phyloP scores from a whole-genome alignment of 2,113 vertebrate genomes.

The Perccottus glenii region DNA sequence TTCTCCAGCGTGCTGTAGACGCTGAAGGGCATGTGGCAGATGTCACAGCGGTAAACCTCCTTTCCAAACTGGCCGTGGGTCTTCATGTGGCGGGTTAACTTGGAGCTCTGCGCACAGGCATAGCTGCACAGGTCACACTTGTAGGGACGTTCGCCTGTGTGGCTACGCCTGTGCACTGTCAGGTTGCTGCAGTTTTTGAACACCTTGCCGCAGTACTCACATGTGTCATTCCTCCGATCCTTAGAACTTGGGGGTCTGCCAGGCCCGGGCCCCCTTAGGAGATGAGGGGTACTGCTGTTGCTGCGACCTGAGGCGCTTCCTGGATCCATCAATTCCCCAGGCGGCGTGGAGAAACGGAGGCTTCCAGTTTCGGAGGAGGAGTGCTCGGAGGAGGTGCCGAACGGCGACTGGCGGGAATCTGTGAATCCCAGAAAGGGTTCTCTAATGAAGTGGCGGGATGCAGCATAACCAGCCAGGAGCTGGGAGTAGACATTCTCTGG shows the following conservation, averaged over 20 bases:
- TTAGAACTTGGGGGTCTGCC: constrained; percentile 96
- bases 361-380: constrained; percentile 98
- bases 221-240: constrained; percentile 96
- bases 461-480: constrained; percentile 97
- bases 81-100: constrained; percentile 99
- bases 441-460: constrained; percentile 98
- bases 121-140: constrained; percentile 99
- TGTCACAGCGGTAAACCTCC: constrained; percentile 99
- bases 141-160: constrained; percentile 99
- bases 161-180: constrained; percentile 98
- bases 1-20: constrained; percentile 99
- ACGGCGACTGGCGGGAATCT: constrained; percentile 97
- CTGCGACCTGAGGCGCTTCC: constrained; percentile 91
- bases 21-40: constrained; percentile 99
- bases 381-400: constrained; percentile 97
- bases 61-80: constrained; percentile 99
- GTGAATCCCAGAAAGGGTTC: constrained; percentile 97
- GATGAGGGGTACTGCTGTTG: constrained; percentile 96
- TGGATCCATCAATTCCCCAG: constrained; percentile 93
- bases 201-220: constrained; percentile 99
- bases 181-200: constrained; percentile 99
- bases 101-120: constrained; percentile 99
- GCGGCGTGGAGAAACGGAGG: constrained; percentile 97
- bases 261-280: constrained; percentile 89
- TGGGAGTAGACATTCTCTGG: constrained; percentile 99